Conservation (phyloP, 2,113 vertebrate genomes). For the Thunnus maccoyii region DNA sequence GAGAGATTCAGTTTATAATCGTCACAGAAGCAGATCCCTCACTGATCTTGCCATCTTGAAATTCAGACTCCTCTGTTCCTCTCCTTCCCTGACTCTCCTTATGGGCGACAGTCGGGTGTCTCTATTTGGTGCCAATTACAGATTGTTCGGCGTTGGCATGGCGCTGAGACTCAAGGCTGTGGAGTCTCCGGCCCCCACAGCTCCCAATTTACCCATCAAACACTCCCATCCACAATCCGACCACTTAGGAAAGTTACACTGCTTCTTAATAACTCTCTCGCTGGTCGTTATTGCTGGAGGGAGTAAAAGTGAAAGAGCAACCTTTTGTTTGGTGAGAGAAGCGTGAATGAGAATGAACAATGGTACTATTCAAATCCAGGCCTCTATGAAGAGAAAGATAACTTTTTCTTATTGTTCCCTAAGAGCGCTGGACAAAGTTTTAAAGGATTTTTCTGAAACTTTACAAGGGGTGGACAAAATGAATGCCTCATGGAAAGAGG, state of each 20-base stretch:
- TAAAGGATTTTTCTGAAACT: conserved; percentile 14
- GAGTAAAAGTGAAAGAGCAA: conserved; percentile 11
- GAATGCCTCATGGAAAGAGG: not conserved
- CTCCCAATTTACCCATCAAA: conserved; percentile 78
- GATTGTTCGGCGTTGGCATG: conserved; percentile 70
- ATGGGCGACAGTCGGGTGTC: conserved; percentile 71
- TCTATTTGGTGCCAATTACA: conserved; percentile 79
- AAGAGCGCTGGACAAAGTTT: not conserved
- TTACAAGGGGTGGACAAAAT: conserved; percentile 4
- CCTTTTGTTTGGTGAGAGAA: conserved; percentile 39
- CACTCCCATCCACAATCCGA: conserved; percentile 51
- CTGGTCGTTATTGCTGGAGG: conserved; percentile 40
- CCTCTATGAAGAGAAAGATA: not conserved
- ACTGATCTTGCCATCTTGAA: conserved; percentile 60
- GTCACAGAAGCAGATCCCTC: conserved; percentile 41
- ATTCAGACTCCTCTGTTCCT: conserved; percentile 57
- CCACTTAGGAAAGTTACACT: conserved; percentile 63
- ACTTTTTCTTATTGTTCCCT: not conserved
- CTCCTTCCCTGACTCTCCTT: conserved; percentile 56
- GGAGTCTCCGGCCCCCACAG: conserved; percentile 60
- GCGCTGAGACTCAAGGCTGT: conserved; percentile 71
- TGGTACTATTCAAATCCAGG: conserved; percentile 13
- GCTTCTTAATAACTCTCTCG: conserved; percentile 52
- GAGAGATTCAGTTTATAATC: conserved; percentile 39
- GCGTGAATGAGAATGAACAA: conserved; percentile 34